These are phyloP conservation scores for Clarias magur DNA, from an alignment of 2,113 vertebrate species.

Conservation along the genomic window DNA sequence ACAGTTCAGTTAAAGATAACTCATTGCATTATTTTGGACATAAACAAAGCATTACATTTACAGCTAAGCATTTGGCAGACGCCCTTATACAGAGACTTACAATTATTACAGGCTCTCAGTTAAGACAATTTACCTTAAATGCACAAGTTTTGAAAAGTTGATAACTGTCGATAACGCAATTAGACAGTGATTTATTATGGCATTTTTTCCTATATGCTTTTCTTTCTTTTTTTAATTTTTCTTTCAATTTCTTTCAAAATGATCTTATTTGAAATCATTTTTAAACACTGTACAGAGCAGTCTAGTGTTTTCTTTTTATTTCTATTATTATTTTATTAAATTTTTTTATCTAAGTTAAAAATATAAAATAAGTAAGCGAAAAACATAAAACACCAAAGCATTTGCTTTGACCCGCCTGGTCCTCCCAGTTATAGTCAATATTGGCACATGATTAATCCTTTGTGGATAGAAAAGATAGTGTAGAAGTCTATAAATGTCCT, in stretches of 20 bases:
- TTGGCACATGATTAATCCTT: constrained; percentile 3
- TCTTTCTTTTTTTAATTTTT: too few species aligned
- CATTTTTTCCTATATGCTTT: too few species aligned
- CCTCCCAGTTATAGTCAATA: neutral
- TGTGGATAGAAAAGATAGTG: too few species aligned
- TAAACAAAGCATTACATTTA: neutral
- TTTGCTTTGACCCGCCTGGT: neutral
- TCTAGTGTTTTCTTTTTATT: neutral
- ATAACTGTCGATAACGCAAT: neutral
- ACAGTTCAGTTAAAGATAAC: neutral
- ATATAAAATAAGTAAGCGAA: neutral
- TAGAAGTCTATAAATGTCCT: neutral
- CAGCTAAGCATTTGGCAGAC: too few species aligned
- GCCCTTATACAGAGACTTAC: neutral
- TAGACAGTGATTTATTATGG: neutral
- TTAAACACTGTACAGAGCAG: neutral
- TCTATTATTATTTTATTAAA: too few species aligned
- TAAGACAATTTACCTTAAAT: neutral
- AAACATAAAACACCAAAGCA: neutral
- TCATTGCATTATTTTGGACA: neutral
- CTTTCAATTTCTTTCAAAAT: neutral
- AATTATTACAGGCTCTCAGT: neutral
- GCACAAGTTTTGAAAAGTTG: neutral
- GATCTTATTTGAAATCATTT: neutral
- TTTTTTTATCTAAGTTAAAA: neutral